Evolutionary conservation across 2,113 vertebrate genomes (phyloP), one percentile per base, ranked within the genome.

Genomic region (Sphaerodactylus townsendi): DNA sequence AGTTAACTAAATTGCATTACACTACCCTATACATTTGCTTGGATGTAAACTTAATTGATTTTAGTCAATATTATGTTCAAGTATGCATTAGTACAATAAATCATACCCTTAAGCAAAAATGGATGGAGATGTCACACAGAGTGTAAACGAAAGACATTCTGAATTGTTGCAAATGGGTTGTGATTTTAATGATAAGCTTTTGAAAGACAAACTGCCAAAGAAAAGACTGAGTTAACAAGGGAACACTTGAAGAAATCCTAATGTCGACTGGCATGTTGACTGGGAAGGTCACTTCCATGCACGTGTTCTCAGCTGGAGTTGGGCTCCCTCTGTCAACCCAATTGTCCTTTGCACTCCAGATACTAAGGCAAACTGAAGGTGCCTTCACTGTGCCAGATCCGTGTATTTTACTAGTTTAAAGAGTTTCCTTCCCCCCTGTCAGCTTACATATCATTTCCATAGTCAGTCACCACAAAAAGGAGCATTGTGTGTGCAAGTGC

Each of bases 221-320:
- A 85, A 94, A 91, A 94, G 88, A 44, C 93, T 84, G 74, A 81
- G 90, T 94, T 96, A 95, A 95, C 92, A 93, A 96, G 96, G 89
- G 89, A 87, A 92, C 90, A 84, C 89, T 95, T 94, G 93, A 92
- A 87, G 88, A 81, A 93, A 96, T 83, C 28, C 91, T 96, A 94
- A 96, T 95, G 94, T 94, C 81, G 0, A 6, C 73, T 95, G 95
- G 95, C 95, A 94, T 86, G 93, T 84, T 91, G 87, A 79, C 15
- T 82, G 85, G 90, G 93, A 93, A 95, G 96, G 96, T 96, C 95
- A 97, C 91, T 90, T 89, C 79, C 44, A 95, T 91, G 94, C 95
- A 95, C 48, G 44, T 72, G 80, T 93, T 96, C 96, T 64, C 96
- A 93, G 96, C 95, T 95, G 95, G 96, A 95, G 92, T 14, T 66